phyloP scores from a whole-genome alignment of 2,797 vertebrate genomes.

The Danio tinwini region DNA sequence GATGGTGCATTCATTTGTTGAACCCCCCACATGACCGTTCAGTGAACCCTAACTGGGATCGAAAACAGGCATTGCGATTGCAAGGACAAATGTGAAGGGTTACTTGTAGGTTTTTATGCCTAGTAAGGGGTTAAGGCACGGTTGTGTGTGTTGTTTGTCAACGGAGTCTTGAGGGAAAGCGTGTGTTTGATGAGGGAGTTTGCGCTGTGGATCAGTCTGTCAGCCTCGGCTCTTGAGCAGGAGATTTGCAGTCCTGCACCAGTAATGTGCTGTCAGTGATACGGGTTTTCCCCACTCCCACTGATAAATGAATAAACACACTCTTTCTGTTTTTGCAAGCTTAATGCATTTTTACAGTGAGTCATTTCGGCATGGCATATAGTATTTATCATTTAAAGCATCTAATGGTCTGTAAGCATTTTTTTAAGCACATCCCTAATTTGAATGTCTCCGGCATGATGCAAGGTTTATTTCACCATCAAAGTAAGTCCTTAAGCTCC shows the following conservation, averaged over 20 bases:
- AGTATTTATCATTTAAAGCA: constrained; percentile 32
- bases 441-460: background rate
- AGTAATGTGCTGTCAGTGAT: constrained; percentile 44
- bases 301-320: constrained; percentile 8
- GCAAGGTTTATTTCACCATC: constrained; percentile 18
- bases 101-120: background rate
- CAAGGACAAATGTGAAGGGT: background rate
- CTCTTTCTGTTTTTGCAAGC: background rate
- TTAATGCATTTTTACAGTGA: background rate
- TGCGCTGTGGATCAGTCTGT: constrained; percentile 40
- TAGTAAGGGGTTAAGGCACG: constrained; percentile 35
- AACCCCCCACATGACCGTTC: background rate
- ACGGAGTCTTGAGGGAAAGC: constrained; percentile 19
- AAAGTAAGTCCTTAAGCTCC: background rate
- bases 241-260: constrained; percentile 39
- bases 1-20: background rate
- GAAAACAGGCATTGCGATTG: background rate
- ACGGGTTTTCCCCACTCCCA: constrained; percentile 1
- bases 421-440: constrained; percentile 5
- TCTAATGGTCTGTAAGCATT: background rate
- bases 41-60: constrained; percentile 3
- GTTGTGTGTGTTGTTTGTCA: constrained; percentile 22
- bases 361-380: constrained; percentile 1
- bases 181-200: constrained; percentile 12
- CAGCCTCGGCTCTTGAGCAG: constrained; percentile 42